Percentiles rank a stretch among this genome's conserved stretches.
phyloP scores from a whole-genome alignment of 92 coral and sea anemone genomes.

The Phenganax marumi region DNA sequence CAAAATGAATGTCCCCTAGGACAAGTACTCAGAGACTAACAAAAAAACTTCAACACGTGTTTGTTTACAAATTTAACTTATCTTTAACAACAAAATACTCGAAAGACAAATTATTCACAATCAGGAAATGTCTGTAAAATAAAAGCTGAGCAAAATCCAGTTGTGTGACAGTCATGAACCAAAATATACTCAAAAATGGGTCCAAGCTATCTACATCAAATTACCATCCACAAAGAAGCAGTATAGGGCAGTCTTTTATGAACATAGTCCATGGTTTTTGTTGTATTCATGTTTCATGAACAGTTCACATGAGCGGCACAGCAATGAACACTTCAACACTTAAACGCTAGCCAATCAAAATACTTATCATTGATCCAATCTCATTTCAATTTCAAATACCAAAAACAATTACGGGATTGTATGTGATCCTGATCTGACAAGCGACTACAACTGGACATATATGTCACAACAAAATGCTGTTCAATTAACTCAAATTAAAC shows the following conservation, averaged over 20 bases:
- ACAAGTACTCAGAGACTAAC: background rate
- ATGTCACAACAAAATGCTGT: background rate
- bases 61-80: background rate
- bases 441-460: background rate
- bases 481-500: background rate
- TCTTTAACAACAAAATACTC: no score
- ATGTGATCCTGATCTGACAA: background rate
- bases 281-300: slow-evolving; percentile 14
- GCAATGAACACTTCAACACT: slow-evolving; percentile 9
- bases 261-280: background rate
- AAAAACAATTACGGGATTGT: background rate
- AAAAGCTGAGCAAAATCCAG: background rate
- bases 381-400: slow-evolving; percentile 20
- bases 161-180: background rate
- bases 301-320: background rate
- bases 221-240: slow-evolving; percentile 22
- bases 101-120: no score
- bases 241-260: slow-evolving; percentile 24
- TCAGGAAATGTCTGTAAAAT: no score
- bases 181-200: background rate
- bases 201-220: background rate
- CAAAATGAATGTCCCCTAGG: no score
- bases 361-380: background rate
- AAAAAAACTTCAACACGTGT: background rate
- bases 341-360: slow-evolving; percentile 16